phyloP scores from a whole-genome alignment of 2,888 invertebrate genomes.

The Polietes domitor region DNA sequence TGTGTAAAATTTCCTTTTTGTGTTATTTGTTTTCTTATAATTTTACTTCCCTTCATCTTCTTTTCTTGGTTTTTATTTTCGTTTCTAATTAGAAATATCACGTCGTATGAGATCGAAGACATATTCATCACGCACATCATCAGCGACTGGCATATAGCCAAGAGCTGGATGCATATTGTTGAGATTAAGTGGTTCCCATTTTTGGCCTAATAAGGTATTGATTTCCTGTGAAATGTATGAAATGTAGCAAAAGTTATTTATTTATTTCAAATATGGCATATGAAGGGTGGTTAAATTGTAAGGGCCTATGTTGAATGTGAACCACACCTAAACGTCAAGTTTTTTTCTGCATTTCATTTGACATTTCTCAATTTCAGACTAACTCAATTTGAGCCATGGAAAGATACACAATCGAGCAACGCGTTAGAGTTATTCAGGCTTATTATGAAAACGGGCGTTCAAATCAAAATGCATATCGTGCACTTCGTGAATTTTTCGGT shows the following conservation, averaged over 20 bases:
- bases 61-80: slow-evolving; percentile 42
- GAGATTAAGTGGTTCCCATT: slow-evolving; percentile 77
- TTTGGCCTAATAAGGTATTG: slow-evolving; percentile 77
- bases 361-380: too few relatives aligned
- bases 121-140: slow-evolving; percentile 79
- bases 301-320: too few relatives aligned
- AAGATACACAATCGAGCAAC: too few relatives aligned
- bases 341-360: too few relatives aligned
- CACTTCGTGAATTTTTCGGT: too few relatives aligned
- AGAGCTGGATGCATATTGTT: slow-evolving; percentile 77
- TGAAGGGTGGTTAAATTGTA: too few relatives aligned
- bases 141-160: slow-evolving; percentile 75
- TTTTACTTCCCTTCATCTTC: background rate
- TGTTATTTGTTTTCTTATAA: slow-evolving; percentile 54
- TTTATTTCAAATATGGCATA: background rate
- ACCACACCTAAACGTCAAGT: too few relatives aligned
- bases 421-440: too few relatives aligned
- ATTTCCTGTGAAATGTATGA: slow-evolving; percentile 75
- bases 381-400: too few relatives aligned
- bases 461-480: too few relatives aligned
- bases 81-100: slow-evolving; percentile 75
- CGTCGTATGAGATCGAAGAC: slow-evolving; percentile 79
- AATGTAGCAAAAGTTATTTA: background rate
- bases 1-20: slow-evolving; percentile 52
- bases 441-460: too few relatives aligned